These are phyloP conservation scores for Harmothoe impar DNA, from an alignment of 2,888 invertebrate species.

Conservation along the genomic window DNA sequence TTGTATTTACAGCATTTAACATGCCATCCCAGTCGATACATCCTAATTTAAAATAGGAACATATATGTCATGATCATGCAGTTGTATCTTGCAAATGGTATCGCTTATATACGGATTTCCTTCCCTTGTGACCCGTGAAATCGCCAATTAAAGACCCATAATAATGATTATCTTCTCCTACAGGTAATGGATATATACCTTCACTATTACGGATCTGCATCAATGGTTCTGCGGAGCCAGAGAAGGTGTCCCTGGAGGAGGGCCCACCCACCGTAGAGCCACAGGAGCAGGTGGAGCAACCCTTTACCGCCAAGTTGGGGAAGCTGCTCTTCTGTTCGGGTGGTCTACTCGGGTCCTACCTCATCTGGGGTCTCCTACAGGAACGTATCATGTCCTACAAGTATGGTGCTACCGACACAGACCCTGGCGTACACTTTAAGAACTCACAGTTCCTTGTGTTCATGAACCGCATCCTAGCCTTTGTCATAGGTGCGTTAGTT, in stretches of 20 bases:
- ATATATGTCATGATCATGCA: too few relatives aligned
- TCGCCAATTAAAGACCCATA: too few relatives aligned
- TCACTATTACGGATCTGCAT: constrained; percentile 78
- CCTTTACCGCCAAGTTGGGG: constrained; percentile 43
- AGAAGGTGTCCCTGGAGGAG: constrained; percentile 63
- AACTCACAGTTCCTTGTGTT: constrained; percentile 99
- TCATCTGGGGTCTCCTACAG: constrained; percentile 98
- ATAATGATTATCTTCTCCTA: too few relatives aligned
- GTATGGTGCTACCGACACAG: constrained; percentile 75
- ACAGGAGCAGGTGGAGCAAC: constrained; percentile 14
- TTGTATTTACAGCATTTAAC: too few relatives aligned
- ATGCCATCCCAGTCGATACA: too few relatives aligned
- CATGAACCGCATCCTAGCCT: constrained; percentile 94
- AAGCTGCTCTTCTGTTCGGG: constrained; percentile 90
- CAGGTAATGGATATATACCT: constrained; percentile 77
- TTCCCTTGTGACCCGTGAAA: too few relatives aligned
- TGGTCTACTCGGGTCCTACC: constrained; percentile 94
- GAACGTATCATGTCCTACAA: constrained; percentile 96
- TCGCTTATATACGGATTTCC: too few relatives aligned
- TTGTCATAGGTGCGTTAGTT: constrained; percentile 76
- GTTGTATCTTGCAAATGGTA: too few relatives aligned
- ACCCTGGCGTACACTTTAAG: constrained; percentile 86
- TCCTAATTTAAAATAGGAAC: too few relatives aligned
- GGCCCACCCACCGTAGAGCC: constrained; percentile 19
- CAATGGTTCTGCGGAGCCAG: constrained; percentile 64